Base-by-base conservation (phyloP, 2,888 invertebrate genomes). In the Amiota mariae region DNA sequence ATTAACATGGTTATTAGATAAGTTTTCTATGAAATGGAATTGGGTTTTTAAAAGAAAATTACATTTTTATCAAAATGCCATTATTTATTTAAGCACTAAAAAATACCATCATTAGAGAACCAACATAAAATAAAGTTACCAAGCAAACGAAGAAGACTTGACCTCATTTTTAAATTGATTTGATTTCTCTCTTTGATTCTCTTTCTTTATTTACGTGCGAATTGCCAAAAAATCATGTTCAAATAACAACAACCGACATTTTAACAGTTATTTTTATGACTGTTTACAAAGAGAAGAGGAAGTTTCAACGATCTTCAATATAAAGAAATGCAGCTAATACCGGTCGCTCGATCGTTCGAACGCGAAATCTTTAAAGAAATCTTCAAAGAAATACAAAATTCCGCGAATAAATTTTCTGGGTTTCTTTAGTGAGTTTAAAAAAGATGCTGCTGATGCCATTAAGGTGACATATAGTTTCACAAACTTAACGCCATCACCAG, bases 391-490 rank as follows among this genome's bases (percentile, higher is more conserved):
- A 36, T 20, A 4, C 11, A 36, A 59, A 59, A 11, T 18, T 9
- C 59, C 12, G 20, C 18, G 59, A 18, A 59, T 20, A 20, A 59
- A 12, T 20, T 59, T 59, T 8, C 24, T 18, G 15, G 20, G 13
- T 54, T 54, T 15, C 59, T 59, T 15, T 59, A 10, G 46, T 12
- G 6, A 36, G 6, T 36, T 36, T 6, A 36, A 36, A 36, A 36
- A 6, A 36, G 36, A 2, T 2, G 36, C 1, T 36, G 36, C 36
- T 36, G 36, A 4, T 18, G 36, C n/a, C 63, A 63, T 63, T 63
- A 36, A 63, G 63, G 24, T 63, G 63, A 63, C 63, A 63, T 63
- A 63, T 63, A 63, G 63, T 63, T 59, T 18, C 59, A 59, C 59
- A 10, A 59, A 11, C n/a, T 51, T 51, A 36, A 36, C 3, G 36